A percentile compares a stretch with the other conserved stretches of the same genome.
Evolutionary conservation across 2,888 invertebrate species (phyloP).

Genomic region (Nudaria mundana): DNA sequence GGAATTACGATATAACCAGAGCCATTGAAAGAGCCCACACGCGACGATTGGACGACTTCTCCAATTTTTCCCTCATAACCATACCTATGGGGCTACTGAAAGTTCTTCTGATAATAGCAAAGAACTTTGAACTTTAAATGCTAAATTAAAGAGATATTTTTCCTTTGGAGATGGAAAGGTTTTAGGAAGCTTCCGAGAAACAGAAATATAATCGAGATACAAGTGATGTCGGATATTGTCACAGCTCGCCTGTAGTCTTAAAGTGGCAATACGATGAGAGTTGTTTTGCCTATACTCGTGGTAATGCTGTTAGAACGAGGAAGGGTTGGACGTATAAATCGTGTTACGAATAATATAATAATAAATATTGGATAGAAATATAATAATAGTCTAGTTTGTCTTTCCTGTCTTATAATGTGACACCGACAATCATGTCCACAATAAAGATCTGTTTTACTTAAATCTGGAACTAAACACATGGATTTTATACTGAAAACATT

Average conservation of each 20-base stretch:
- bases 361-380: no score
- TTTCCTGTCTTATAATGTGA: no score
- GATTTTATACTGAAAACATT: no score
- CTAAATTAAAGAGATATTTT: slow-evolving; percentile 1
- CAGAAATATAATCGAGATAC: slow-evolving; percentile 55
- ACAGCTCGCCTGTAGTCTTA: slow-evolving; percentile 38
- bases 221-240: slow-evolving; percentile 33
- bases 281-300: slow-evolving; percentile 12
- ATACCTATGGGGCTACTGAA: slow-evolving; percentile 36
- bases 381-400: no score
- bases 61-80: slow-evolving; percentile 47
- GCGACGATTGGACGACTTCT: slow-evolving; percentile 36
- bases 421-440: no score
- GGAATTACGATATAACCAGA: slow-evolving; percentile 23
- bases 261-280: slow-evolving; percentile 27
- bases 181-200: slow-evolving; percentile 29
- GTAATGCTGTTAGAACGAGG: slow-evolving; percentile 5
- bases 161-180: slow-evolving; percentile 4
- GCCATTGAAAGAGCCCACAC: slow-evolving; percentile 29
- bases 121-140: slow-evolving; percentile 17
- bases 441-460: no score
- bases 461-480: no score
- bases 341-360: not conserved
- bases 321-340: not conserved
- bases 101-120: slow-evolving; percentile 23